These are phyloP conservation scores for Caenorhabditis sp. DNA, from an alignment of 2,888 invertebrate species.

Conservation along the genomic window DNA sequence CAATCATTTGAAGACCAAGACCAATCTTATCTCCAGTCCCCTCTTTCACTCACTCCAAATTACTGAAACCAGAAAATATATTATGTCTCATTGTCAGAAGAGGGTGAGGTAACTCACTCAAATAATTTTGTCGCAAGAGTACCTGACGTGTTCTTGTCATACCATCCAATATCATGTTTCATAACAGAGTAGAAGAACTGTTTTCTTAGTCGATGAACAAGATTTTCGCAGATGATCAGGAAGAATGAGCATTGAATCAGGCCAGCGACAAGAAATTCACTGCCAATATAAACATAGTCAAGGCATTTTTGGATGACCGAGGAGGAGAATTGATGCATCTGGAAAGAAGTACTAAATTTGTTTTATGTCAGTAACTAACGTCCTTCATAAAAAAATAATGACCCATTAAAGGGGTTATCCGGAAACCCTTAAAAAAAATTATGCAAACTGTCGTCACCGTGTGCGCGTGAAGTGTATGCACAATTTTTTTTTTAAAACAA, in stretches of 20 bases:
- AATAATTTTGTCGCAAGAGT: constrained; percentile 52
- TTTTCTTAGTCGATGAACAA: constrained; percentile 73
- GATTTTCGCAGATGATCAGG: constrained; percentile 73
- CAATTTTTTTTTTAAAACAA: no score
- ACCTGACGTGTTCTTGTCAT: constrained; percentile 59
- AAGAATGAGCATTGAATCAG: constrained; percentile 71
- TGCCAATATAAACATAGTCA: constrained; percentile 55
- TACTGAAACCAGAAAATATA: constrained; percentile 14
- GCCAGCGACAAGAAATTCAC: constrained; percentile 50
- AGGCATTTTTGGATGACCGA: constrained; percentile 51
- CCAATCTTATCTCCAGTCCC: constrained; percentile 65
- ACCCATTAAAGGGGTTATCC: no score
- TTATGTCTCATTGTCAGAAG: no score
- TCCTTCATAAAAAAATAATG: no score
- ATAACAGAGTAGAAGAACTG: constrained; percentile 53
- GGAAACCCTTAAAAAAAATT: no score
- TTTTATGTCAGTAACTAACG: no score
- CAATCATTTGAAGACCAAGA: constrained; percentile 49
- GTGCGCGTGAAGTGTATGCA: no score
- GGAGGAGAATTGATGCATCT: constrained; percentile 37
- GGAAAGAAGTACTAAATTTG: no score
- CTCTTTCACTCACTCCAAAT: constrained; percentile 43
- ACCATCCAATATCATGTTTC: constrained; percentile 61
- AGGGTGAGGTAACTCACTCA: constrained; percentile 44
- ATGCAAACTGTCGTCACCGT: no score